Base-by-base conservation (phyloP, 2,888 invertebrate genomes). In the Eupeodes luniger region DNA sequence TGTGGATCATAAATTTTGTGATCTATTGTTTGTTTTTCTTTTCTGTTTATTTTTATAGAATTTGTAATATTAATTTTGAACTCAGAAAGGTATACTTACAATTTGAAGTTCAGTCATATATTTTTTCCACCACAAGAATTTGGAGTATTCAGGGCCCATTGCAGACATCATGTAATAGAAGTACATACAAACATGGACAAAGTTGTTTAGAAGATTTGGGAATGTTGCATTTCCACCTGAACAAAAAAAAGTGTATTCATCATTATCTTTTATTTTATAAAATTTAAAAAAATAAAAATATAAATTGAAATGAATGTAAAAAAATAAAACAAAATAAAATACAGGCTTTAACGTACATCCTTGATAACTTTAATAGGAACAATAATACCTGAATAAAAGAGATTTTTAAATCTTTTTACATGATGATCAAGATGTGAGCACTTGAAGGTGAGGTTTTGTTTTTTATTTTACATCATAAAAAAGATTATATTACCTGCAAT, bases 181-280 rank as follows among this genome's bases (percentile, higher is more conserved):
- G 93, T 99, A 99, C 98, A 99, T 99, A 91, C 98, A 95, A 83
- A 99, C 96, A 92, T 99, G 99, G 27, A 99, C 98, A 91, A 98
- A 98, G 62, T 98, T 97, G 94, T 99, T 99, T 90, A 98, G 95
- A 85, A 98, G 92, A 91, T 94, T 94, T 79, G 94, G 94, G 91
- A 94, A 93, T 72, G 94, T 94, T 74, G 94, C 93, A 90, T 94
- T 94, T 77, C 94, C 95, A 81, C 97, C 97, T 94, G 92, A 5
- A 90, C 70, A n/a, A 16, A 5, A 10, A 14, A 59, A 61, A n/a
- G 11, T 14, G 1, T 14, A 10, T 10, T 51, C 16, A 7, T 12
- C 2, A 27, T 55, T 55, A 55, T 59, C 9, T 12, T 10, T 59
- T 40, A 12, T 40, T 44, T 19, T 51, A n/a, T 19, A 9, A 44